These are phyloP conservation scores for Macrosteles quadrilineatus DNA, from an alignment of 1,140 invertebrate genomes.

Conservation along the genomic window DNA sequence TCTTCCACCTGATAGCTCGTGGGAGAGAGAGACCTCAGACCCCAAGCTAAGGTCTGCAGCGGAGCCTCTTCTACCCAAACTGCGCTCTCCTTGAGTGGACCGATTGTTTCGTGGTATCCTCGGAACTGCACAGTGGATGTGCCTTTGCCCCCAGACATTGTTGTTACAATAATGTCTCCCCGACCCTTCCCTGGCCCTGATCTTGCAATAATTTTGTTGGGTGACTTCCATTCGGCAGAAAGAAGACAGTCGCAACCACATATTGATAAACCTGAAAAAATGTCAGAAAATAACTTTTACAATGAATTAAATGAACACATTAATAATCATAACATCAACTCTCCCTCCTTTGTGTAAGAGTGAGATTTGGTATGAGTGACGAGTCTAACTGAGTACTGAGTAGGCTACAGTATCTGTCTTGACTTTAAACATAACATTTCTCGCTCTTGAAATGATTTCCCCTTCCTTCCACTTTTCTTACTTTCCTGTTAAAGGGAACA, in stretches of 20 bases:
- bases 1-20: conserved; percentile 89
- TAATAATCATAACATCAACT: no score
- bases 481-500: no score
- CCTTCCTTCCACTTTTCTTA: no score
- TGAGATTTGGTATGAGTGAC: no score
- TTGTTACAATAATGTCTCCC: conserved; percentile 95
- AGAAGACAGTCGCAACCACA: conserved; percentile 94
- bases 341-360: no score
- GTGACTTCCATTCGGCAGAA: conserved; percentile 96
- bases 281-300: conserved; percentile 19
- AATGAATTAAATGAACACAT: no score
- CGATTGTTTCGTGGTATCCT: conserved; percentile 82
- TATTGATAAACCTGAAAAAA: conserved; percentile 79
- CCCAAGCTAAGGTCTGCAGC: conserved; percentile 72
- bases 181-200: conserved; percentile 91
- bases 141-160: conserved; percentile 84
- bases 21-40: conserved; percentile 76
- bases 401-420: no score
- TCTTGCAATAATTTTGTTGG: conserved; percentile 95
- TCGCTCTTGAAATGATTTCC: no score
- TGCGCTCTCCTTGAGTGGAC: conserved; percentile 96
- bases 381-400: no score
- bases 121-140: conserved; percentile 95
- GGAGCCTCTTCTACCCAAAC: conserved; percentile 97
- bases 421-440: no score